phyloP scores from a whole-genome alignment of 2,888 invertebrate species.

The Hipparchia semele region DNA sequence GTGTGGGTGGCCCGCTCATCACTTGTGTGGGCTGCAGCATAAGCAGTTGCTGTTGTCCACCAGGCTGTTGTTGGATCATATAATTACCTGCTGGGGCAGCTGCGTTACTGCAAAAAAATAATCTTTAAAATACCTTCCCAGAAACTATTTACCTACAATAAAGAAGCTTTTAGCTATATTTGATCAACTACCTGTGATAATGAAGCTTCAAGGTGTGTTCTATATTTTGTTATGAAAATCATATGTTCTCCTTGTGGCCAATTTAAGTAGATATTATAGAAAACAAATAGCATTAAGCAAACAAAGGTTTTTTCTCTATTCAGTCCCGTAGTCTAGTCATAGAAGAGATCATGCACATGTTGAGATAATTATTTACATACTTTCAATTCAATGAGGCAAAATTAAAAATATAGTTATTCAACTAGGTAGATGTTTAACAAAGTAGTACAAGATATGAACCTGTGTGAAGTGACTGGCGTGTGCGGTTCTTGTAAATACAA shows the following conservation, averaged over 20 bases:
- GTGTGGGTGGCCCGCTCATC: conserved; percentile 75
- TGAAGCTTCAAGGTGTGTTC: too few relatives aligned
- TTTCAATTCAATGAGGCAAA: background rate
- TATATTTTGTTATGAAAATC: too few relatives aligned
- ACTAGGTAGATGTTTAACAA: background rate
- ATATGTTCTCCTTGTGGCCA: too few relatives aligned
- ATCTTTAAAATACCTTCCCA: background rate
- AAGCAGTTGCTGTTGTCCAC: conserved; percentile 79
- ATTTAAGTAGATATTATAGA: too few relatives aligned
- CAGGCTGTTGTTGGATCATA: conserved; percentile 84
- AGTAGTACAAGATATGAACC: conserved; percentile 49
- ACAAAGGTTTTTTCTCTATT: too few relatives aligned
- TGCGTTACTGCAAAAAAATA: conserved; percentile 60
- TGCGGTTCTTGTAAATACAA: conserved; percentile 85
- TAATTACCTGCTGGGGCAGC: conserved; percentile 84
- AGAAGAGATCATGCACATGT: too few relatives aligned
- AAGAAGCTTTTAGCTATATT: too few relatives aligned
- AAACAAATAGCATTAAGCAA: too few relatives aligned
- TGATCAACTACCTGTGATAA: too few relatives aligned
- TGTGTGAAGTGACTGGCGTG: conserved; percentile 75
- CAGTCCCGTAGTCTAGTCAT: too few relatives aligned
- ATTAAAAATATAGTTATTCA: background rate
- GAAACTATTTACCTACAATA: background rate
- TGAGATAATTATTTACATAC: too few relatives aligned
- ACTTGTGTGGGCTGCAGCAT: conserved; percentile 81